Evolutionary conservation across 2,888 invertebrate species (phyloP).

Genomic region (Rhagonycha fulva): DNA sequence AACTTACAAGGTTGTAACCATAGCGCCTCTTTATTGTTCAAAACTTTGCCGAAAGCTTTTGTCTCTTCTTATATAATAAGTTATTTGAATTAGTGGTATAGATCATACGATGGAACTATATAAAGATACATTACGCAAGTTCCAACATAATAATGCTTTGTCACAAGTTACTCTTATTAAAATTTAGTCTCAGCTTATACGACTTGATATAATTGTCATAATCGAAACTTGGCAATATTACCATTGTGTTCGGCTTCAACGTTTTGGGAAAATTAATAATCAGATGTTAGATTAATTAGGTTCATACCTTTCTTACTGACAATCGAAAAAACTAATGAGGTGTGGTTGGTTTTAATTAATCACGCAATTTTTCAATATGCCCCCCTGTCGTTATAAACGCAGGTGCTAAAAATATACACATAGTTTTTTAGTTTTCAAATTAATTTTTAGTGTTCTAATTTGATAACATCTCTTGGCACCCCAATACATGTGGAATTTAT

Average conservation of each 20-base stretch:
- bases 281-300: background rate
- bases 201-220: background rate
- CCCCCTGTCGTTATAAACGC: background rate
- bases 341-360: background rate
- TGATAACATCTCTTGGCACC: background rate
- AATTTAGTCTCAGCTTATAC: background rate
- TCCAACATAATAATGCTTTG: background rate
- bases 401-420: background rate
- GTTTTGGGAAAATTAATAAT: background rate
- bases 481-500: background rate
- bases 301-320: background rate
- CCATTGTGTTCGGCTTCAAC: background rate
- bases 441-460: background rate
- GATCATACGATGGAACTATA: conserved; percentile 19
- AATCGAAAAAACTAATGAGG: background rate
- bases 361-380: background rate
- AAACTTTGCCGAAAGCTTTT: conserved; percentile 19
- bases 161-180: background rate
- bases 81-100: conserved; percentile 17
- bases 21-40: conserved; percentile 9
- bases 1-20: conserved; percentile 20
- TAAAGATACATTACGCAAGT: conserved; percentile 10
- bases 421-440: background rate
- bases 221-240: background rate
- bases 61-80: conserved; percentile 10